phyloP scores from a whole-genome alignment of 1,140 invertebrate species.

The Sesamia nonagrioides region DNA sequence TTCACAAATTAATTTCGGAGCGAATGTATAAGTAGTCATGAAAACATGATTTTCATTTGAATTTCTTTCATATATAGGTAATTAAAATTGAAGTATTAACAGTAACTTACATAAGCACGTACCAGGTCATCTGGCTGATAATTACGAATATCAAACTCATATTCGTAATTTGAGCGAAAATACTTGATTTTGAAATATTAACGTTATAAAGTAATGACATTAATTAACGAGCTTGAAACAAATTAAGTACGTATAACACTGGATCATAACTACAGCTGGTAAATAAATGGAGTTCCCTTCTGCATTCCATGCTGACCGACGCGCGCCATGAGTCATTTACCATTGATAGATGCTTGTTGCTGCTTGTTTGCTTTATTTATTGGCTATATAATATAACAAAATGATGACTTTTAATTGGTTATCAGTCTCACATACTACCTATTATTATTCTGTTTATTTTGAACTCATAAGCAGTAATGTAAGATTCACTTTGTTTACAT shows the following conservation, averaged over 20 bases:
- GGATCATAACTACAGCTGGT: constrained; percentile 3
- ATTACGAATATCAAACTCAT: not conserved
- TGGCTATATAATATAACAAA: constrained; percentile 12
- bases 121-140: too few relatives aligned
- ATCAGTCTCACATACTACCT: too few relatives aligned
- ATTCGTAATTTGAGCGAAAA: not conserved
- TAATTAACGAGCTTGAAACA: constrained; percentile 15
- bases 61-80: too few relatives aligned
- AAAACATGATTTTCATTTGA: too few relatives aligned
- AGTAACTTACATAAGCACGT: too few relatives aligned
- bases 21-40: too few relatives aligned
- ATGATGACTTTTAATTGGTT: too few relatives aligned
- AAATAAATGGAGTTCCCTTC: not conserved
- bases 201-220: constrained; percentile 7
- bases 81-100: too few relatives aligned
- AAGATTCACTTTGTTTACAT: not conserved
- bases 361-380: not conserved
- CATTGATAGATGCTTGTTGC: constrained; percentile 26
- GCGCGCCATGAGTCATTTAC: constrained; percentile 4
- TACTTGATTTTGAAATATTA: constrained; percentile 5
- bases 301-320: not conserved
- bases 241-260: constrained; percentile 2
- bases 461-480: not conserved
- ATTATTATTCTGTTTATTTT: too few relatives aligned
- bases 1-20: too few relatives aligned